phyloP scores from a whole-genome alignment of 1,140 invertebrate genomes.

The Leptopilina clavipes region DNA sequence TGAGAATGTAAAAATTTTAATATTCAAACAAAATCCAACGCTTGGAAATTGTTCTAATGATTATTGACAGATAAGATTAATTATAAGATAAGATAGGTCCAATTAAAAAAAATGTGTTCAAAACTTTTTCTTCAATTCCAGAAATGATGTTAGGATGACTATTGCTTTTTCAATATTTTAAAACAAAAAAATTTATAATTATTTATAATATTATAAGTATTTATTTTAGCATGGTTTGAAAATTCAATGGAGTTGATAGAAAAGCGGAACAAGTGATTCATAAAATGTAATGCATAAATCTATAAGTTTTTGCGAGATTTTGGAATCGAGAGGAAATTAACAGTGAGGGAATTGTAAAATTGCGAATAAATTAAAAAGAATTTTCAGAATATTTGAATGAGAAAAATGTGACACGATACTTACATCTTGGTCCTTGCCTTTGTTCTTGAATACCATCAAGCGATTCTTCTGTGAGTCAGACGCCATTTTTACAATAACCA shows the following conservation, averaged over 20 bases:
- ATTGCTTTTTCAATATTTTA: neutral
- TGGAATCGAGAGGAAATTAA: no score
- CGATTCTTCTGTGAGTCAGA: conserved; percentile 85
- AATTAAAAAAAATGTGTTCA: neutral
- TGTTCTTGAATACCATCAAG: conserved; percentile 96
- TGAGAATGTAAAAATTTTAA: no score
- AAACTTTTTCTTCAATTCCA: no score
- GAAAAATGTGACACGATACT: conserved; percentile 73
- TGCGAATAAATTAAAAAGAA: no score
- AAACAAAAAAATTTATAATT: no score
- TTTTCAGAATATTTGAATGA: neutral
- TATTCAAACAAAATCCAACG: neutral
- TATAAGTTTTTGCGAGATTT: neutral
- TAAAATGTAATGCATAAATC: conserved; percentile 36
- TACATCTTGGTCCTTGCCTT: conserved; percentile 97
- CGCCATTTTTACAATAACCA: conserved; percentile 83
- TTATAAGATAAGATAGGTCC: no score
- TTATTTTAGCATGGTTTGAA: no score
- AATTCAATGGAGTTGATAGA: neutral
- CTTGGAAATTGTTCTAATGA: no score
- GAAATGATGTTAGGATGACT: no score
- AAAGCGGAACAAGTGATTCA: conserved; percentile 38
- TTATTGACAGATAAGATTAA: no score
- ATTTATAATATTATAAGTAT: no score
- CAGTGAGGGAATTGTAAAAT: neutral